Evolutionary conservation across 2,888 invertebrate species (phyloP).

Genomic region (Polyploca ridens): DNA sequence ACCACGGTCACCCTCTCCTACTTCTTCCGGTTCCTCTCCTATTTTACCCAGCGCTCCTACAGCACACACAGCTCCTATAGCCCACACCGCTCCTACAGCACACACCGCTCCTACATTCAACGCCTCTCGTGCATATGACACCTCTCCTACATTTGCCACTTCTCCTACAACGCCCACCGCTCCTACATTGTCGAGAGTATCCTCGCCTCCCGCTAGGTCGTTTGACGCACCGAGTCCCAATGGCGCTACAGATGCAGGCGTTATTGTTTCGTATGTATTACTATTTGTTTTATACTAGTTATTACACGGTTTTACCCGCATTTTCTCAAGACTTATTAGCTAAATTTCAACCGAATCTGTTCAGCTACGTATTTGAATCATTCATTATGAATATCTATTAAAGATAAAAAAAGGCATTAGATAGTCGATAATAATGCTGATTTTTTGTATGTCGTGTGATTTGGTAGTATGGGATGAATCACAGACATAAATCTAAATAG

Average conservation of each 20-base stretch:
- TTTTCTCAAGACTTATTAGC: neutral
- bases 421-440: too few relatives aligned
- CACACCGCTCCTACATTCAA: neutral
- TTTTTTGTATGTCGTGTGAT: too few relatives aligned
- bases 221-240: constrained; percentile 76
- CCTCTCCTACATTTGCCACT: neutral
- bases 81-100: neutral
- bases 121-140: neutral
- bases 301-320: too few relatives aligned
- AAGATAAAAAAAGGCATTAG: too few relatives aligned
- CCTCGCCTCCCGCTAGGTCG: constrained; percentile 43
- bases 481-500: too few relatives aligned
- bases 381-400: too few relatives aligned
- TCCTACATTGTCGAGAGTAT: neutral
- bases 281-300: too few relatives aligned
- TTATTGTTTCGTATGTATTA: constrained; percentile 67
- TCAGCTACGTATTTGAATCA: too few relatives aligned
- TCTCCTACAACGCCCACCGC: neutral
- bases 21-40: neutral
- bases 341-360: neutral
- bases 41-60: neutral
- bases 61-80: neutral
- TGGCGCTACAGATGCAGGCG: constrained; percentile 66
- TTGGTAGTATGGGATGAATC: too few relatives aligned
- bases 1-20: constrained; percentile 9